Base-by-base conservation (phyloP, 2,113 vertebrate species). In the Uropsilus gracilis region DNA sequence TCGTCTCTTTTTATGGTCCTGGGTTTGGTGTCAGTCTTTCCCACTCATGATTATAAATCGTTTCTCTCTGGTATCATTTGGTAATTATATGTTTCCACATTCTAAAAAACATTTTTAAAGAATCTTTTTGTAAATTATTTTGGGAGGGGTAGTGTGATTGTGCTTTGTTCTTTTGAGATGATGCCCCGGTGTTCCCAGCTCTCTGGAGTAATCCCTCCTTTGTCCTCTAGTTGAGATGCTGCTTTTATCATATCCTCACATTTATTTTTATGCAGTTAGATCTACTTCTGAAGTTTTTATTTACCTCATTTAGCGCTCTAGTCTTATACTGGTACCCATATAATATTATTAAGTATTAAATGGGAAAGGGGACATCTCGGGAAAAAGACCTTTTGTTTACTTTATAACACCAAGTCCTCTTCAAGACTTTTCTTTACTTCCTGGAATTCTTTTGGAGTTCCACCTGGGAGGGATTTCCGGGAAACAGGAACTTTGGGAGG, bases 51-150 rank as follows among this genome's bases (percentile, higher is more conserved):
- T 85, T 69, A 75, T 66, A 75, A 77, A 76, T 48, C 73, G 68
- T 39, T 24, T 90, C 50, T 86, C 42, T 80, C 0, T 64, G 46
- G 17, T 57, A 73, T 91, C 75, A 59, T 39, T 86, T 84, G 57
- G n/a, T 90, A 87, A 75, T 94, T 83, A 22, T n/a, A 57, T 68
- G 34, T 75, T 78, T 89, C 75, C 28, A 44, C 46, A 17, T 68
- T 44, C 75, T 83, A 86, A 80, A 86, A 48, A 91, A 89, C 50
- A 84, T 86, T 91, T 91, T 55, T 10, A 61, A 55, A 53, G 86
- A 61, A 37, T 26, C 26, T 83, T 92, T 90, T 55, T 61, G 61
- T 30, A 72, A 93, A 83, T 86, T 95, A 75, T 86, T 91, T 83
- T 39, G 24, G 28, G n/a, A n/a, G 24, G 26, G 20, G 32, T 34